Evolutionary conservation across 2,113 vertebrate genomes (phyloP), one percentile per base, ranked within the genome.

Genomic region (Trochalopteron elliotii): DNA sequence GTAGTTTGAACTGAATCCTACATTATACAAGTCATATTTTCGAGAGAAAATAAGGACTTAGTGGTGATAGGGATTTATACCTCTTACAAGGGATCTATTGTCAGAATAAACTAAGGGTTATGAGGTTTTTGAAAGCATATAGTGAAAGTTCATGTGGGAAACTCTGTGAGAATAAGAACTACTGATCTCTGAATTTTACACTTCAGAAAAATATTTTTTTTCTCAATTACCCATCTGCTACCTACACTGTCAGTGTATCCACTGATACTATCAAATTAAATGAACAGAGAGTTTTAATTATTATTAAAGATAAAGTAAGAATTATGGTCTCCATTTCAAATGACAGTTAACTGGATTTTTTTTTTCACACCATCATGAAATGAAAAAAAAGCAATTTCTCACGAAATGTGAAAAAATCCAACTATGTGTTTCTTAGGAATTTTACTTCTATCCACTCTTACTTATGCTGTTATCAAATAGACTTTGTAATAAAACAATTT

Each of bases 1-100:
- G 33, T 63, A 82, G 67, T 90, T 96, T 95, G 82, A 93, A 91
- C 59, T 60, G 71, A 96, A 55, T 89, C 20, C 28, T 74, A 57
- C 21, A 24, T 92, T 89, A 70, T 55, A 56, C 23, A 81, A 49
- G 35, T 69, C 61, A 64, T 16, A 76, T 93, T 94, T 86, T 91
- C 31, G 19, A 39, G 37, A 79, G 63, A 3, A 77, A 80, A 40
- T 77, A 37, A 68, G 13, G 33, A 27, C 5, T 53, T 71, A 53
- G 7, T 4, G 2, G 4, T 44, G 9, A 21, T 39, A 57, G 1
- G 25, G 10, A 27, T 61, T 83, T 65, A 35, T 45, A 22, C 7
- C 17, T 15, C 21, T 92, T 52, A 2, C 5, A 42, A 37, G n/a
- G 24, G 17, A 69, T 76, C 79, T 69, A 19, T 49, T 5, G 0